Evolutionary conservation across 1,140 invertebrate genomes (phyloP), one percentile per base, ranked within the genome.

Genomic region (Drosophila ficusphila): DNA sequence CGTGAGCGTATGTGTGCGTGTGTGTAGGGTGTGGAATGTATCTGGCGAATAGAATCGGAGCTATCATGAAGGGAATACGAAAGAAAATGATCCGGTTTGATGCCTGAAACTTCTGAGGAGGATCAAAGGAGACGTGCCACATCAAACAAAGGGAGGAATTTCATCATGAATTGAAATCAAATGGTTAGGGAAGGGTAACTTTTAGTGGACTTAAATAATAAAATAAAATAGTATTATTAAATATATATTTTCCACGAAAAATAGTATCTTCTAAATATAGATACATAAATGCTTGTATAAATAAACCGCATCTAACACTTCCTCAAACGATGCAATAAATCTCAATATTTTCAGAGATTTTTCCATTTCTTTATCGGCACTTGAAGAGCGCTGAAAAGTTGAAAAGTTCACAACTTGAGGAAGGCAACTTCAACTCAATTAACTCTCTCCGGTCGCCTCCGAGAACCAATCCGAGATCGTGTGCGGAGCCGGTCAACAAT

Each of bases 371-470:
- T 27, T 36, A 2, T 21, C 23, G 49, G 8, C 39, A 61, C 48
- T 72, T 42, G 27, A 62, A n/a, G 19, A 21, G 69, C 56, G 34
- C 14, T 21, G 34, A 49, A 51, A 72, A 88, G 82, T 88, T 81
- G 68, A 88, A 86, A 86, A 88, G 82, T 82, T 86, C 82, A 86
- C 58, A 70, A 54, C 67, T 88, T 51, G 62, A 58, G 41, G 31
- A 44, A 29, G 65, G 31, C 79, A 71, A 69, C 74, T 82, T 82
- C 82, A 82, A 88, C 81, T 85, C 76, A 86, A 86, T 85, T 85
- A 76, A 56, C 46, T 62, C 51, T 31, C 47, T 36, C 23, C 21
- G 27, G 16, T 53, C 21, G 14, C 53, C 56, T 39, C 18, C 36
- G 31, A 74, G 31, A 74, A 27, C 21, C 42, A 46, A 46, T 61